Base-by-base conservation (phyloP, 2,888 invertebrate genomes). In the Drosophila maculinotata region DNA sequence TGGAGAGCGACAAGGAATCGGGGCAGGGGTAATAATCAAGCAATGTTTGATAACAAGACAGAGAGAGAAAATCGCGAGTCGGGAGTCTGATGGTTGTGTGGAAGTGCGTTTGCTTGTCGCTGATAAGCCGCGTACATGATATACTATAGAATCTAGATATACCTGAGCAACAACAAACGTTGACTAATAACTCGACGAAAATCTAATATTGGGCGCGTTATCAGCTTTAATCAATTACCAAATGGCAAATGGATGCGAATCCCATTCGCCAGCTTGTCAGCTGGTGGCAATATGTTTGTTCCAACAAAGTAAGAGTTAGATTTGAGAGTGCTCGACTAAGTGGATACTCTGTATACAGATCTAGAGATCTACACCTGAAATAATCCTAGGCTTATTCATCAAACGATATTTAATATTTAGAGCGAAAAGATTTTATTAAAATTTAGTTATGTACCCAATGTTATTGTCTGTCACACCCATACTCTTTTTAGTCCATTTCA, bases 191-290 rank as follows among this genome's bases (percentile, higher is more conserved):
- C 14, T 30, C n/a, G 2, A 12, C 3, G 7, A 31, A 33, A 64
- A 48, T 58, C 31, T 48, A 25, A 49, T 48, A 31, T 53, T 36
- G 39, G 9, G 30, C 42, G 42, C 52, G 30, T 53, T 30, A 30
- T 41, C 51, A 12, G 47, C 62, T 59, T 69, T 79, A 64, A 82
- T 80, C 76, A 82, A 76, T 76, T 63, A 68, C 51, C 59, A 70
- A 54, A 67, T 63, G 52, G 36, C 38, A 47, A 57, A 74, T 45
- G 65, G 60, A 74, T 73, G 67, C 51, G 54, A 48, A 60, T 60
- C 48, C n/a, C 73, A 59, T 60, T 49, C 30, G 38, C 23, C 52
- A 54, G 39, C 42, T 45, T 56, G 60, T 57, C 78, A 52, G 39
- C 63, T 44, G 67, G 33, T 44, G 54, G 28, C 33, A 47, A 30